Evolutionary conservation across 2,797 vertebrate species (phyloP), one percentile per base, ranked within the genome.

Genomic region (Chaetophractus vellerosus): DNA sequence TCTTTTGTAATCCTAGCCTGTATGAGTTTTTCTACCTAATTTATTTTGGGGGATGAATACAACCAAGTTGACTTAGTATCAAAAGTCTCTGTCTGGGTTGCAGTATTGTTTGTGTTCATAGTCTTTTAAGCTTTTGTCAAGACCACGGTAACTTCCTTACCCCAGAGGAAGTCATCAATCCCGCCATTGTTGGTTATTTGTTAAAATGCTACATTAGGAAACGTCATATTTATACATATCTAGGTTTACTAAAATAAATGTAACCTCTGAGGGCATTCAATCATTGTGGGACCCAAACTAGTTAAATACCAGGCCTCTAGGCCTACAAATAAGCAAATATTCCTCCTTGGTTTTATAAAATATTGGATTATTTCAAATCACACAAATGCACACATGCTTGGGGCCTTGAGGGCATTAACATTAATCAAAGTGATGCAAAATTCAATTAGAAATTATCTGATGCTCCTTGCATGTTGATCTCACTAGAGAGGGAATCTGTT

Each of bases 401-500:
- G 80, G 52, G 28, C 72, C 96, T 93, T 87, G 55, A 94, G 92
- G 92, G 68, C 80, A 95, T 95, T 97, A 94, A 76, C 82, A 95
- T 97, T 97, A 96, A 92, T 94, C 92, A 96, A 95, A 97, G 83
- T 90, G 76, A 94, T 90, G 63, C 59, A 96, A 93, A 97, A 96
- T 95, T 96, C 96, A 95, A 90, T 97, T 97, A 94, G 94, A 92
- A 95, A 91, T 97, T 97, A 97, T 95, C 90, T 88, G 93, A 94
- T 95, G 89, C 84, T 96, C 83, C 88, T 86, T 96, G 87, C 68
- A 72, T 92, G 57, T 85, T 93, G 93, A 93, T 97, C 96, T 93
- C 72, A 82, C 90, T 74, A 50, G 93, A 55, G 57, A 90, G 90
- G 78, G 41, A 74, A 31, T 63, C 80, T 86, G 66, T 78, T 96